phyloP scores from a whole-genome alignment of 2,888 invertebrate species.

The Bhutanitis thaidina region DNA sequence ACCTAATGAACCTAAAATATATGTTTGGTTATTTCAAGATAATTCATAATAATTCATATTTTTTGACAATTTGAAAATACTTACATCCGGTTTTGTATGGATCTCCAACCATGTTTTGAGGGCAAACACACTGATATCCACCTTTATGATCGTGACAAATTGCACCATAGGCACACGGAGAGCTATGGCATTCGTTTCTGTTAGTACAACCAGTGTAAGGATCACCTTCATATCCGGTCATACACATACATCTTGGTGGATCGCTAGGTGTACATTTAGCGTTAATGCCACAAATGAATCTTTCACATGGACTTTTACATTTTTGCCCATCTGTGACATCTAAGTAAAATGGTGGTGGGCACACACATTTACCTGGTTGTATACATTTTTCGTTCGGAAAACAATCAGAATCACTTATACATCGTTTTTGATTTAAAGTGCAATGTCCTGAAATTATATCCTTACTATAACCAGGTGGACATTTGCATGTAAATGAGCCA shows the following conservation, averaged over 20 bases:
- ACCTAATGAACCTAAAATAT: conserved; percentile 47
- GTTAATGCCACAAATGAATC: conserved; percentile 93
- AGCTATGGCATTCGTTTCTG: conserved; percentile 91
- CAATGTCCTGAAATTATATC: conserved; percentile 91
- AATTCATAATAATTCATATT: conserved; percentile 1
- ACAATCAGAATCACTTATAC: conserved; percentile 91
- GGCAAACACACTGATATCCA: conserved; percentile 91
- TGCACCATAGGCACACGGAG: conserved; percentile 93
- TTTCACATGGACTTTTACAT: conserved; percentile 95
- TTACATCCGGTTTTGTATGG: conserved; percentile 91
- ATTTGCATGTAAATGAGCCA: conserved; percentile 89
- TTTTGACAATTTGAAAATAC: conserved; percentile 34
- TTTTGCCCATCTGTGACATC: conserved; percentile 90
- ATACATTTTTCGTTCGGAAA: conserved; percentile 93
- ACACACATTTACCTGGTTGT: conserved; percentile 94
- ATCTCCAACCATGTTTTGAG: conserved; percentile 90
- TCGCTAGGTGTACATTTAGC: conserved; percentile 94
- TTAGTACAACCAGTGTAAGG: conserved; percentile 91
- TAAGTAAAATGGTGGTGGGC: conserved; percentile 93
- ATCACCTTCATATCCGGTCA: conserved; percentile 92
- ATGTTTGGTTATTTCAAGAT: conserved; percentile 5
- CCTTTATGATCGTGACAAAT: conserved; percentile 93
- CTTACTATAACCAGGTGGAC: conserved; percentile 89
- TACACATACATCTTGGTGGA: conserved; percentile 93
- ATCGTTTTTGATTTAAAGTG: conserved; percentile 89